phyloP scores from a whole-genome alignment of 2,113 vertebrate species.

The Amblyornis subalaris region DNA sequence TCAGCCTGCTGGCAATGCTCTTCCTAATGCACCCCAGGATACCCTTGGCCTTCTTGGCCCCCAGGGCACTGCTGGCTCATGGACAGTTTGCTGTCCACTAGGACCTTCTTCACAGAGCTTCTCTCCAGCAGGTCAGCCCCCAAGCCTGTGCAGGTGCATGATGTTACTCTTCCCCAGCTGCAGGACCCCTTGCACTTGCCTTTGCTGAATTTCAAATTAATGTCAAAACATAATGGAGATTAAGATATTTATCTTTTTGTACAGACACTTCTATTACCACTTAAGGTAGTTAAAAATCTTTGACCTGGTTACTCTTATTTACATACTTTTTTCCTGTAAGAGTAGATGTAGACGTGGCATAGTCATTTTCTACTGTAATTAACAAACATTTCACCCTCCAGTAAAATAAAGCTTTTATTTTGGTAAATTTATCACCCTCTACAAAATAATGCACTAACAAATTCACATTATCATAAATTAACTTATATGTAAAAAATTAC shows the following conservation, averaged over 20 bases:
- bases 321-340: not conserved
- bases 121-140: not conserved
- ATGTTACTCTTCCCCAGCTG: not conserved
- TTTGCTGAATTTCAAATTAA: not conserved
- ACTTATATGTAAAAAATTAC: not conserved
- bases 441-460: not conserved
- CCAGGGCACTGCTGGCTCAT: not conserved
- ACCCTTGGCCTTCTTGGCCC: not conserved
- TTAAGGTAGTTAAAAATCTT: not conserved
- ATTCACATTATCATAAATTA: not conserved
- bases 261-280: not conserved
- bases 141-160: accelerated
- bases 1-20: accelerated
- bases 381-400: not conserved
- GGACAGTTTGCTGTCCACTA: not conserved
- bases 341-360: not conserved
- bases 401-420: not conserved
- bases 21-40: not conserved
- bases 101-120: not conserved
- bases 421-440: not conserved
- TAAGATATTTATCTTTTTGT: not conserved
- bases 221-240: not conserved
- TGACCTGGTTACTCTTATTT: not conserved
- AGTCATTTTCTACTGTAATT: not conserved
- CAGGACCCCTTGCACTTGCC: not conserved